Percentiles rank a stretch among this genome's conserved stretches.
These are phyloP conservation scores for Heliconius ethilla DNA, from an alignment of 2,888 invertebrate species.

Conservation along the genomic window DNA sequence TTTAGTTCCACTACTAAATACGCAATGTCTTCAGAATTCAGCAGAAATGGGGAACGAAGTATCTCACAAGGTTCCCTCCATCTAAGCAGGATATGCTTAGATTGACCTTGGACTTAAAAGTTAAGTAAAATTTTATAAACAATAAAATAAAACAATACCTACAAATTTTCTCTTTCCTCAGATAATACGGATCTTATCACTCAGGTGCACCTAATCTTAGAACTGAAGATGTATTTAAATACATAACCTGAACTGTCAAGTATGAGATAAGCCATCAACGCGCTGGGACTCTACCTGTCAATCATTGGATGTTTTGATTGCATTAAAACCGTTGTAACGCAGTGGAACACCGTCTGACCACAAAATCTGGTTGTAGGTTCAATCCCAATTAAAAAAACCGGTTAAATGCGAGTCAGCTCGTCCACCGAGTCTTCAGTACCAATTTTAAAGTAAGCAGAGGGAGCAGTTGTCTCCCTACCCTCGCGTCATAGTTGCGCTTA, in stretches of 20 bases:
- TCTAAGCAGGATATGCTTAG: too few species aligned
- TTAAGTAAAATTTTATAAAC: not conserved
- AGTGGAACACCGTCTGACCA: not conserved
- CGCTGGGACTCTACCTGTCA: conserved; percentile 25
- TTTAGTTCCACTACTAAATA: too few species aligned
- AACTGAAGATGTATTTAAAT: conserved; percentile 10
- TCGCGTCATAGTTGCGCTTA: too few species aligned
- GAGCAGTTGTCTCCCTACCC: too few species aligned
- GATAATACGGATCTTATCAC: not conserved
- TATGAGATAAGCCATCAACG: not conserved
- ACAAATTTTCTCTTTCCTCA: not conserved
- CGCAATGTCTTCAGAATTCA: too few species aligned
- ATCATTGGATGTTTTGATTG: not conserved
- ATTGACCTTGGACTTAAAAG: too few species aligned
- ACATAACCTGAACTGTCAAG: not conserved
- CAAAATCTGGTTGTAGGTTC: too few species aligned
- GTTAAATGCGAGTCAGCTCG: too few species aligned
- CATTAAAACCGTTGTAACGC: not conserved
- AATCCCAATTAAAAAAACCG: not conserved
- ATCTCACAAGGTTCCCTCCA: too few species aligned
- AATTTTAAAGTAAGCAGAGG: too few species aligned
- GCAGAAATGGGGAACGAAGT: too few species aligned
- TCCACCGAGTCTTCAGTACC: too few species aligned
- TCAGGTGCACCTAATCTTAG: conserved; percentile 11
- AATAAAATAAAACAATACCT: not conserved